Conservation (phyloP, 2,797 vertebrate genomes). For the Lacerta agilis region DNA sequence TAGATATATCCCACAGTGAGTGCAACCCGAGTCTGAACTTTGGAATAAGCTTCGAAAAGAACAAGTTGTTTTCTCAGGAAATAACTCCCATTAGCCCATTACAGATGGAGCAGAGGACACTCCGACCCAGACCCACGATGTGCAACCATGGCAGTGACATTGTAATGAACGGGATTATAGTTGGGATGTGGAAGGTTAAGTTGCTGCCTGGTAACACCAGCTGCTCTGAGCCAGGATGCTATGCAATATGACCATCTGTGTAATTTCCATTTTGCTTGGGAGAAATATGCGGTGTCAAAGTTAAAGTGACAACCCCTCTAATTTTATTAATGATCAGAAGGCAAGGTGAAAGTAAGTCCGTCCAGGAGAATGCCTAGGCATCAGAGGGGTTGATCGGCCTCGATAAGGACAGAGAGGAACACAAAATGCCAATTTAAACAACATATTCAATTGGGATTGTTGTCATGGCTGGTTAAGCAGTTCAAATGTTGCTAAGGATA, state of each 20-base stretch:
- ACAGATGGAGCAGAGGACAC: background rate
- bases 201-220: constrained; percentile 24
- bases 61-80: background rate
- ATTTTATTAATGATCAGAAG: constrained; percentile 63
- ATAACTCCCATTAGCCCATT: background rate
- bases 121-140: background rate
- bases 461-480: constrained; percentile 50
- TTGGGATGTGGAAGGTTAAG: constrained; percentile 28
- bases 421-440: constrained; percentile 57
- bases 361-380: constrained; percentile 36
- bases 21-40: background rate
- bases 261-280: constrained; percentile 55
- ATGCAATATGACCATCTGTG: constrained; percentile 28
- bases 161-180: constrained; percentile 11
- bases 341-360: background rate
- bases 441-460: constrained; percentile 47
- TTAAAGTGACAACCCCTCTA: constrained; percentile 71
- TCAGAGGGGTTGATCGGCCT: constrained; percentile 62
- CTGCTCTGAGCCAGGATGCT: background rate
- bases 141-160: background rate
- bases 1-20: background rate
- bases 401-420: constrained; percentile 47
- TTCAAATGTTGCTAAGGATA: constrained; percentile 29
- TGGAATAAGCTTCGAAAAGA: background rate
- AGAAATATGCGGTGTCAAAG: constrained; percentile 47